Evolutionary conservation across 2,888 invertebrate species (phyloP).

Genomic region (Leucania comma): DNA sequence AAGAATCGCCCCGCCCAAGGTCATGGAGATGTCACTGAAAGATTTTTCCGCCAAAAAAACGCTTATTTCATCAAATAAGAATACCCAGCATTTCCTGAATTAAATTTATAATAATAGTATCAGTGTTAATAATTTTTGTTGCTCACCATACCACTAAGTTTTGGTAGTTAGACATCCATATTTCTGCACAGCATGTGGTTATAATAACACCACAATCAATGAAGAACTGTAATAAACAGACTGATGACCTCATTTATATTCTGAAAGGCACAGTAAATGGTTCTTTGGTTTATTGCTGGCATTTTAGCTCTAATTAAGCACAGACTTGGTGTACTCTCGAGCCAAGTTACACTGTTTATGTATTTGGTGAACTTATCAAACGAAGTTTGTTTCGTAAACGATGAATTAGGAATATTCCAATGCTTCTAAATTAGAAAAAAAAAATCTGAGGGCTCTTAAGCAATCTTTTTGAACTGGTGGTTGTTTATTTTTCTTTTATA

Average conservation of each 20-base stretch:
- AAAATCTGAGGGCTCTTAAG: neutral
- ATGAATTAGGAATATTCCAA: neutral
- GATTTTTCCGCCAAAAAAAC: too few species aligned
- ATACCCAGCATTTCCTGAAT: too few species aligned
- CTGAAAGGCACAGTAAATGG: slow-evolving; percentile 11
- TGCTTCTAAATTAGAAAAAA: neutral
- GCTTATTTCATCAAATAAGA: too few species aligned
- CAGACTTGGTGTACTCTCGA: neutral
- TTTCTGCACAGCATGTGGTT: slow-evolving; percentile 7
- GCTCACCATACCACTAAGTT: too few species aligned
- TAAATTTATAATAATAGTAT: too few species aligned
- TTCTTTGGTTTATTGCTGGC: slow-evolving; percentile 14
- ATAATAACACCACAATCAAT: slow-evolving; percentile 1
- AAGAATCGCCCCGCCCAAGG: too few species aligned
- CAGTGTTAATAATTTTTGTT: too few species aligned
- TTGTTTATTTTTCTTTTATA: too few species aligned
- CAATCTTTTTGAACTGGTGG: too few species aligned
- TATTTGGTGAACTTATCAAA: neutral
- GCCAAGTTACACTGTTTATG: neutral
- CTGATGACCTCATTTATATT: slow-evolving; percentile 16
- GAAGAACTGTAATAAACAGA: slow-evolving; percentile 7
- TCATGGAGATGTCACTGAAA: too few species aligned
- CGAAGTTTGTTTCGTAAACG: neutral
- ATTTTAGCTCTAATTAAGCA: slow-evolving; percentile 16
- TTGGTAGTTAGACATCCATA: too few species aligned